Base-by-base conservation (phyloP, 2,888 invertebrate genomes). In the Agonopterix alstromeriana region DNA sequence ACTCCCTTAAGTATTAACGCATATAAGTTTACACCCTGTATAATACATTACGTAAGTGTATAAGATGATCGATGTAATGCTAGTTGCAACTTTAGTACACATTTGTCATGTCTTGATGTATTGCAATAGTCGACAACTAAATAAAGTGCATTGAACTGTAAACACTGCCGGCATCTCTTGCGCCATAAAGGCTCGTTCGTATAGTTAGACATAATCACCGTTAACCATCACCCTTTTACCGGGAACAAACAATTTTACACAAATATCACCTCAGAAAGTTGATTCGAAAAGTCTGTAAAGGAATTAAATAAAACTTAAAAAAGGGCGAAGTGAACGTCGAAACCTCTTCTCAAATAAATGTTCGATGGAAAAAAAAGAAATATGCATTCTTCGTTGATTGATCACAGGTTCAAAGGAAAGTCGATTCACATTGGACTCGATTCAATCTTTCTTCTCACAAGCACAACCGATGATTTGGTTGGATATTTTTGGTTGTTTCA, bases 91-190 rank as follows among this genome's bases (percentile, higher is more conserved):
- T 12, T 42, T 42, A 14, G 14, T 42, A 11, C 27, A 17, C 10
- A 43, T 43, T 43, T 43, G 43, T 43, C 35, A 43, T 8, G 35
- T 27, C 27, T 35, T 36, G 53, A 52, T 43, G 45, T 55, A 57
- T 55, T 58, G 56, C 56, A 50, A 53, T 47, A 56, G 55, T 55
- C 51, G 62, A 58, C 63, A 63, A 58, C 58, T 60, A 66, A 61
- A 65, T 66, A 59, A 60, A 65, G 73, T 68, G 62, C 69, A 68
- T 64, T 58, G 70, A 71, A 65, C 65, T 60, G 58, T 57, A 65
- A 63, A 57, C 56, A 60, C 43, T 57, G 53, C 56, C 52, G 51
- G 55, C 57, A 54, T 58, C 53, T 63, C 53, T 63, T 58, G 56
- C 51, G 55, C 56, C 55, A 63, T 60, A 59, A 63, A 53, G 54